Conservation (phyloP, 2,113 vertebrate species). For the Entomyzon cyanotis region DNA sequence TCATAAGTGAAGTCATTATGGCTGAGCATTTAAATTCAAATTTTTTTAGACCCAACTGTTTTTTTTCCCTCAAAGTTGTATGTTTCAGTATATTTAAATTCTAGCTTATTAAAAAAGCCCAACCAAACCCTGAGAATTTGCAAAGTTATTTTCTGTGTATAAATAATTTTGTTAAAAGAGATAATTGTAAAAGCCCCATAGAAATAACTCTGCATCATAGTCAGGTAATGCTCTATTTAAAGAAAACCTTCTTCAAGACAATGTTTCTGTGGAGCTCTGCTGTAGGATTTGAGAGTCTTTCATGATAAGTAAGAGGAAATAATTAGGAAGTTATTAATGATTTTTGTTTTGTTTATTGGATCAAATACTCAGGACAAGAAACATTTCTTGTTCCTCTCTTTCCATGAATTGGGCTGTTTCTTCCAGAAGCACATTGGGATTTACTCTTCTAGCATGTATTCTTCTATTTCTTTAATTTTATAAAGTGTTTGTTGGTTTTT, state of each 20-base stretch:
- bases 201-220: background rate
- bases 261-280: background rate
- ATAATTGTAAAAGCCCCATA: background rate
- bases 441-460: background rate
- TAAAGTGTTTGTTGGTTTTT: rapidly evolving
- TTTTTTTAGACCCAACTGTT: slow-evolving; percentile 2
- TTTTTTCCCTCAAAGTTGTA: background rate
- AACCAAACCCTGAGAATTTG: background rate
- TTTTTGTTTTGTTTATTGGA: background rate
- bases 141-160: background rate
- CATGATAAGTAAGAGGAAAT: background rate
- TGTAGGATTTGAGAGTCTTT: background rate
- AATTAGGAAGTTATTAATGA: background rate
- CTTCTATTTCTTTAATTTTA: background rate
- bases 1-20: slow-evolving; percentile 28
- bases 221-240: background rate
- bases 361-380: background rate
- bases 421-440: background rate
- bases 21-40: slow-evolving; percentile 42
- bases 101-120: background rate
- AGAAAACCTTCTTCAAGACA: background rate
- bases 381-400: background rate
- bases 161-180: background rate
- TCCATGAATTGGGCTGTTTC: background rate
- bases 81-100: background rate